phyloP scores from a whole-genome alignment of 2,888 invertebrate species.

The Pseudococcus longispinus region DNA sequence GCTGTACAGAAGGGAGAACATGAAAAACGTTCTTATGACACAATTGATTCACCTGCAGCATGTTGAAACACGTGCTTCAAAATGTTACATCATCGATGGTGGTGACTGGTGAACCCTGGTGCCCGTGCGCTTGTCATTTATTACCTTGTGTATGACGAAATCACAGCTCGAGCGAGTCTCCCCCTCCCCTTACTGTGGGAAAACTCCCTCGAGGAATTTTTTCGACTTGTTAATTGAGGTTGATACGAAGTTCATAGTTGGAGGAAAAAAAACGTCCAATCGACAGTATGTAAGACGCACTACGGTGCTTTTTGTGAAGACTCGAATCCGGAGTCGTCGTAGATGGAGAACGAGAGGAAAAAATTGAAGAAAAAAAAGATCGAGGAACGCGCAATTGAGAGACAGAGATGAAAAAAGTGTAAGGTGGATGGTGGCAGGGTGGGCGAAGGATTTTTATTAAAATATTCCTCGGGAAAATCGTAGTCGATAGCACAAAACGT shows the following conservation, averaged over 20 bases:
- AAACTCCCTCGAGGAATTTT: too few species aligned
- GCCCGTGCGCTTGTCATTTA: neutral
- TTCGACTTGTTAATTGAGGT: too few species aligned
- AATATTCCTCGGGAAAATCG: constrained; percentile 58
- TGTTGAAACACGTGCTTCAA: neutral
- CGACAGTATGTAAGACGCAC: too few species aligned
- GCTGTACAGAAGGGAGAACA: neutral
- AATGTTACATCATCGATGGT: neutral
- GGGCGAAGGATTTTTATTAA: constrained; percentile 60
- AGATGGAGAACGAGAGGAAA: neutral
- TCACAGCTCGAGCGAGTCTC: too few species aligned
- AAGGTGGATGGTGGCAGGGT: constrained; percentile 15
- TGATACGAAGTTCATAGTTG: too few species aligned
- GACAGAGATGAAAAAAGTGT: neutral
- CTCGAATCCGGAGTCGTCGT: neutral
- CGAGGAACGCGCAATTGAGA: neutral
- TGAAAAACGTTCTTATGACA: constrained; percentile 1
- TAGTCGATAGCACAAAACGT: constrained; percentile 39
- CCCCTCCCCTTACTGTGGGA: too few species aligned
- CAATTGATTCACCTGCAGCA: constrained; percentile 4
- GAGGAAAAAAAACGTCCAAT: too few species aligned
- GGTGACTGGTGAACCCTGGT: neutral
- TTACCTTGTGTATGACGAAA: neutral
- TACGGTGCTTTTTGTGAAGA: neutral
- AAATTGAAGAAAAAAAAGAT: neutral